Evolutionary conservation across 2,797 vertebrate species (phyloP), one percentile per base, ranked within the genome.

Genomic region (Mormyrops attenuatus): DNA sequence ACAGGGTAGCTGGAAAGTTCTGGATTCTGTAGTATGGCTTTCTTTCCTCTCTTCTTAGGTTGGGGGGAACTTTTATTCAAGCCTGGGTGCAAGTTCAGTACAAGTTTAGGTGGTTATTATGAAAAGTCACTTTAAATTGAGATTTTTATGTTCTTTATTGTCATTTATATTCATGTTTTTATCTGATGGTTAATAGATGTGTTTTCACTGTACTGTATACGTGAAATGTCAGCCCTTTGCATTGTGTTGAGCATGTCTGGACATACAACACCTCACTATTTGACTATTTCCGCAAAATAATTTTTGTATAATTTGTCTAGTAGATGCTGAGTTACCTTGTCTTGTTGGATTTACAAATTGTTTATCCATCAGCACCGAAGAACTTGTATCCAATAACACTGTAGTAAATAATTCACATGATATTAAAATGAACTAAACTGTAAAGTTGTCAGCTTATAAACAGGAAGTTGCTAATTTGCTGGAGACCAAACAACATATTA

Each of bases 11-110:
- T 89, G 88, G 93, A 92, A 95, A 95, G 92, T 95, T 95, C 92
- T 92, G 90, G 90, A 91, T 89, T 92, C 90, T 90, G 87, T 92
- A 93, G 93, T 95, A 92, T 95, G 96, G 95, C 94, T 96, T 96
- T 95, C 95, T 95, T 95, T 93, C 94, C 93, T 90, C 93, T 95
- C 95, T 94, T 96, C 95, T 96, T 96, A 96, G 93, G 90, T 93
- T 92, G 92, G 91, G 93, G 60, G 93, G 95, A 95, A 95, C 95
- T 94, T 96, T 96, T 93, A 95, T 93, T 97, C 96, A 96, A 91
- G 90, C 63, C 85, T 30, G 94, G 93, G 94, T 92, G 94, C 92
- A 90, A 93, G 91, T 94, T 94, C 94, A 94, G 93, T 93, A 93
- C 93, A 93, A 91, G 88, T 90, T 92, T 89, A 93, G 93, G 17